Evolutionary conservation across 2,888 invertebrate genomes (phyloP), one percentile per base, ranked within the genome.

Genomic region (Automeris io): DNA sequence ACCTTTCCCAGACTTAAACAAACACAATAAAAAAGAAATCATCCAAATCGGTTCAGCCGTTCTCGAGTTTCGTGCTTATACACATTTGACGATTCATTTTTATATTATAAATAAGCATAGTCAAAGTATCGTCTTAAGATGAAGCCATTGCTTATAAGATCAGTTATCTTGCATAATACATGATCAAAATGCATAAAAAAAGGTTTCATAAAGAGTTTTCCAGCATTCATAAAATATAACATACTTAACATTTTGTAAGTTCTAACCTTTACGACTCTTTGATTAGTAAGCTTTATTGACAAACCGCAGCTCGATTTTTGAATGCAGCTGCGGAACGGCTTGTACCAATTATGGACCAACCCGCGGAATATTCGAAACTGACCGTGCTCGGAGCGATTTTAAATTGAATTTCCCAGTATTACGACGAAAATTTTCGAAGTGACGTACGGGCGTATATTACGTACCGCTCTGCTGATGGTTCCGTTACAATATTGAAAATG

Each of bases 371-470:
- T 61, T 58, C 60, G 50, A 47, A 47, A 56, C 61, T 64, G 63
- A 57, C 61, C 66, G 46, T 47, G 55, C 61, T 63, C 54, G 44
- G 61, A 71, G 61, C 65, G 66, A 64, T 72, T 77, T 74, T 70
- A 75, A 76, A 77, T 75, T 75, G 76, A 73, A 75, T 75, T 66
- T 61, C 61, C 43, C 54, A 59, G 65, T 70, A 75, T 70, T 70
- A 72, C 70, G 63, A 59, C 63, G 62, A 65, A 70, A 61, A 67
- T 70, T 72, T 73, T 67, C 57, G 55, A 56, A 58, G 51, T 54
- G 38, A 18, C 43, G 33, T 55, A 67, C 41, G 54, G 51, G 2
- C 1, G 8, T 2, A 23, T 35, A 35, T 48, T 60, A 9, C 18
- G 37, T 4, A 16, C 29, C 16, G 16, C 8, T 5, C 25, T 3